Base-by-base conservation (phyloP, 2,888 invertebrate species). In the Mimumesa dahlbomi region DNA sequence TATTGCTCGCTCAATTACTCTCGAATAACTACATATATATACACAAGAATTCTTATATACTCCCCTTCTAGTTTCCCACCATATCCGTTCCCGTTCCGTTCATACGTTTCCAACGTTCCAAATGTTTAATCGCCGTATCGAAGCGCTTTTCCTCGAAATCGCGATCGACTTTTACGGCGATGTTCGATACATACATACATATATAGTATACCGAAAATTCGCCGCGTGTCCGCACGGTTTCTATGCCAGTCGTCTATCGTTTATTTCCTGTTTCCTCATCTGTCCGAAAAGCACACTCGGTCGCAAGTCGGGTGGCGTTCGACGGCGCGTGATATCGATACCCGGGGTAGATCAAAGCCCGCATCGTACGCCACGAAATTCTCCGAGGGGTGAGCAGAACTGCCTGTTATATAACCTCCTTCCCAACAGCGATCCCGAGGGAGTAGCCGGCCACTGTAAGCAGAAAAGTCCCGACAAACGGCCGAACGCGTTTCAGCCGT, bases 271-370 rank as follows among this genome's bases (percentile, higher is more conserved):
- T 66, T 64, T 69, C 43, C 34, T n/a, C 50, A 50, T 73, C 75
- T 52, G 67, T 73, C 66, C 68, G 73, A 83, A 76, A 81, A 75
- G 82, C 77, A 82, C 77, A 78, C 70, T 74, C 75, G 74, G 54
- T 64, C 72, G 81, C 73, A 83, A 78, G 73, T 64, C 68, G 61
- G 45, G 18, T 50, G 52, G 49, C 73, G 68, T 75, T 75, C 53
- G 50, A 56, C 66, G 68, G 36, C 62, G 72, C 73, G 75, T 77
- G 81, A 79, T 83, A 82, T 83, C 76, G 81, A 83, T 75, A 72
- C 75, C 70, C n/a, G n/a, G n/a, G 77, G 70, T 77, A 79, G 83
- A 83, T 83, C 83, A 83, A 83, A 83, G 83, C 81, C 73, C 75
- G 72, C 74, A 77, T 73, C 59, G 67, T 46, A 54, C n/a, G n/a